Evolutionary conservation across 2,113 vertebrate species (phyloP), one percentile per base, ranked within the genome.

Genomic region (Syrrhaptes paradoxus): DNA sequence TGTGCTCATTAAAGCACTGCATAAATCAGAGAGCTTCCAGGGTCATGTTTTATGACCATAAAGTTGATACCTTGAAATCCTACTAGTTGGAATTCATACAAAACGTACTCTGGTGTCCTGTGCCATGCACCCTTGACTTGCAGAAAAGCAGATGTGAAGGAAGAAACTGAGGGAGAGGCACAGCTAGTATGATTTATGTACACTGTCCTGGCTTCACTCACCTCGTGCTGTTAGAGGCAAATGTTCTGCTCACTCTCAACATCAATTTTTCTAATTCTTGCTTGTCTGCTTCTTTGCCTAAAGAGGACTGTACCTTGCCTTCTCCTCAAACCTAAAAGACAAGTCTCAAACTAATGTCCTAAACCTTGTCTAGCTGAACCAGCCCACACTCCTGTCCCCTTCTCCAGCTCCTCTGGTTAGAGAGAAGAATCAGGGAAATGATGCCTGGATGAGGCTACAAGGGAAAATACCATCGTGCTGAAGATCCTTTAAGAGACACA

Each of bases 161-260:
- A 83, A 76, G 32, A 66, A 76, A 57, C 8, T 2, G 16, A 66
- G 11, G 13, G 29, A 55, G 29, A 73, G 24, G 22, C 19, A 38
- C 0, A 0, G 31, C 13, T 24, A 4, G 12, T 5, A 7, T n/a
- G 17, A 51, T 41, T 79, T 70, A 48, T 0, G 1, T 26, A 38
- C 28, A 9, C 13, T 34, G 73, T 8, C 21, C 67, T 38, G 22
- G 49, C 31, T 89, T 52, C 43, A 26, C 43, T 62, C 43, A 25
- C 46, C 70, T 32, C 4, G 2, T n/a, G 16, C 26, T 63, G 13
- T 16, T 31, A 32, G 25, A 43, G 49, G 49, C 10, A 61, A 66
- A 75, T 45, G 45, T 48, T 65, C 72, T 86, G 34, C 41, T 79
- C 17, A 46, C 4, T 6, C 14, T 5, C 32, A 54, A 54, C 29